Conservation (phyloP, 1,140 invertebrate genomes). For the Telenomus remus region DNA sequence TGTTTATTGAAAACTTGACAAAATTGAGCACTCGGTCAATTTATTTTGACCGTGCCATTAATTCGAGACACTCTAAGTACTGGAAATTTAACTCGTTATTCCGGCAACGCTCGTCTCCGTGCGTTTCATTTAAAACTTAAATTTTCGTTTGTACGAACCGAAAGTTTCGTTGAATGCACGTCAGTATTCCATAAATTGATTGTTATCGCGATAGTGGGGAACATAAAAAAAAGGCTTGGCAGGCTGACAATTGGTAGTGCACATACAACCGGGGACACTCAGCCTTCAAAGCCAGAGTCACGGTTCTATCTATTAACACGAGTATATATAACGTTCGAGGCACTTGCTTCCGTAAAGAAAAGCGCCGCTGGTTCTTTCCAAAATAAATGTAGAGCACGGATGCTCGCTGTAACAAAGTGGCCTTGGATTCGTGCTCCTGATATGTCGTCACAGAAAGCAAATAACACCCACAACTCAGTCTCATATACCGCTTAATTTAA, state of each 20-base stretch:
- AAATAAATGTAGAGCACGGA: conserved; percentile 52
- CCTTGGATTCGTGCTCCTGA: conserved; percentile 28
- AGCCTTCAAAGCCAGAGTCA: conserved; percentile 62
- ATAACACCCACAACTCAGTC: too few species aligned
- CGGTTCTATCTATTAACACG: conserved; percentile 59
- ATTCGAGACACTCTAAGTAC: too few species aligned
- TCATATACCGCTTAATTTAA: too few species aligned
- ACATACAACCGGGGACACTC: conserved; percentile 56
- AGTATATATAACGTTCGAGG: conserved; percentile 50
- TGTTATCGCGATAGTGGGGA: conserved; percentile 11
- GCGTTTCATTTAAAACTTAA: too few species aligned
- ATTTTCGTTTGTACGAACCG: too few species aligned
- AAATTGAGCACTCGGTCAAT: too few species aligned
- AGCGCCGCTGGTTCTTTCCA: conserved; percentile 49
- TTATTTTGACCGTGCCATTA: too few species aligned
- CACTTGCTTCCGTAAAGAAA: conserved; percentile 58
- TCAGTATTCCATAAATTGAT: conserved; percentile 4
- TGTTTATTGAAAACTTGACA: too few species aligned
- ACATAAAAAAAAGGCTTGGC: conserved; percentile 43
- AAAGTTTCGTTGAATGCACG: too few species aligned
- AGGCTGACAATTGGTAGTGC: conserved; percentile 50
- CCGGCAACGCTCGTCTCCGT: too few species aligned
- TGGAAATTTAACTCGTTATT: too few species aligned
- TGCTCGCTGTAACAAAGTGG: conserved; percentile 35
- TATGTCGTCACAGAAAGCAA: conserved; percentile 15